Conservation (phyloP, 2,888 invertebrate species). For the Aromia moschata region DNA sequence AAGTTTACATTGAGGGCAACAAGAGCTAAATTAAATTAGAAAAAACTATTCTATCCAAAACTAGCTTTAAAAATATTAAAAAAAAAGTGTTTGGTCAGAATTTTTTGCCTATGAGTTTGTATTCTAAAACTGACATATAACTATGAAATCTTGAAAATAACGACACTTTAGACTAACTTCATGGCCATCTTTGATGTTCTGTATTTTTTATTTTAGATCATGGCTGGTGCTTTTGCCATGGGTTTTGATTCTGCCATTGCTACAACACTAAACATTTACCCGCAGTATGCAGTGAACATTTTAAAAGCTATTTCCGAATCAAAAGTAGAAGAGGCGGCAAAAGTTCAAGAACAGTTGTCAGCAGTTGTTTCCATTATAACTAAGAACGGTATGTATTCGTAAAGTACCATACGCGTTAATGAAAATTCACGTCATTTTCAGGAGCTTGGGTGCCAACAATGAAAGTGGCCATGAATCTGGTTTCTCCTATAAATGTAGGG, state of each 20-base stretch:
- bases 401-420: not conserved
- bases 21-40: no score
- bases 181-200: no score
- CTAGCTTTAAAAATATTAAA: no score
- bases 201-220: constrained; percentile 69
- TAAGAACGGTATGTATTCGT: constrained; percentile 10
- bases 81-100: no score
- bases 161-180: no score
- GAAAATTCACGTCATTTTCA: constrained; percentile 51
- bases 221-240: constrained; percentile 72
- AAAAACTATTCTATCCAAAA: no score
- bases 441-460: constrained; percentile 76
- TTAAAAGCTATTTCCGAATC: constrained; percentile 64
- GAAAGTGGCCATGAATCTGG: constrained; percentile 74
- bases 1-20: no score
- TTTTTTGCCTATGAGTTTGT: no score
- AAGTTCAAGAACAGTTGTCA: constrained; percentile 62
- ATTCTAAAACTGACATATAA: no score
- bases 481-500: constrained; percentile 71
- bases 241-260: constrained; percentile 80
- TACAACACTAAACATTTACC: constrained; percentile 75
- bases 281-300: constrained; percentile 68
- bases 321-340: constrained; percentile 63
- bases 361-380: constrained; percentile 20
- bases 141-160: no score